Evolutionary conservation across 23 tunicate genomes (phyloP).

Genomic region (Oikopleura vanhoeffeni): DNA sequence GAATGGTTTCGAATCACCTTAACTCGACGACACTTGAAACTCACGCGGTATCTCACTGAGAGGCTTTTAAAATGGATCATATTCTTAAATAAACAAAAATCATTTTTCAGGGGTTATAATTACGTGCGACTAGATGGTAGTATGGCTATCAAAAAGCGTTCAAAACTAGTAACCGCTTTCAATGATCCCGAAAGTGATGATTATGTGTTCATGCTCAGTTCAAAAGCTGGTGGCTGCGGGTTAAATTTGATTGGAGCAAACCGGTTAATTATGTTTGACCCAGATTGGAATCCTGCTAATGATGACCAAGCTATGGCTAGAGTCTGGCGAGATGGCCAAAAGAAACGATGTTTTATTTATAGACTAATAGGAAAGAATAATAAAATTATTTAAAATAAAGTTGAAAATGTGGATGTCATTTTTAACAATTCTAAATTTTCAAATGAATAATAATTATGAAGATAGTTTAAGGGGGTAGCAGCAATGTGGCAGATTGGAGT

Average conservation of each 20-base stretch:
- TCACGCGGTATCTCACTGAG: too few relatives aligned
- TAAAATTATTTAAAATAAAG: not conserved
- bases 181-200: constrained; percentile 48
- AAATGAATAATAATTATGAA: too few relatives aligned
- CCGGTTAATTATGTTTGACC: constrained; percentile 86
- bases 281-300: constrained; percentile 98
- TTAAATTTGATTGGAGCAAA: constrained; percentile 90
- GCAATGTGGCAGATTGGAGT: too few relatives aligned
- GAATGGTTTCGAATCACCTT: too few relatives aligned
- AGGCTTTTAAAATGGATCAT: too few relatives aligned
- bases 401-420: too few relatives aligned
- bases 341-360: constrained; percentile 78
- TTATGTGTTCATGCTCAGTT: constrained; percentile 75
- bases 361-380: constrained; percentile 23
- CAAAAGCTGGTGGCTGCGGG: constrained; percentile 98
- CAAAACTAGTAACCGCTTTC: constrained; percentile 66
- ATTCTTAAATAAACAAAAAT: not conserved
- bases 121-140: constrained; percentile 69
- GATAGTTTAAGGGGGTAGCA: too few relatives aligned
- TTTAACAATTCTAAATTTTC: too few relatives aligned
- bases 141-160: constrained; percentile 76
- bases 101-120: constrained; percentile 30
- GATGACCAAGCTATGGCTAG: constrained; percentile 97
- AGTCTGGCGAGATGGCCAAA: constrained; percentile 97
- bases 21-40: too few relatives aligned